These are phyloP conservation scores for Cliona cf. orientalis DNA, from an alignment of 37 sponge, comb jelly and placozoan genomes.

Conservation along the genomic window DNA sequence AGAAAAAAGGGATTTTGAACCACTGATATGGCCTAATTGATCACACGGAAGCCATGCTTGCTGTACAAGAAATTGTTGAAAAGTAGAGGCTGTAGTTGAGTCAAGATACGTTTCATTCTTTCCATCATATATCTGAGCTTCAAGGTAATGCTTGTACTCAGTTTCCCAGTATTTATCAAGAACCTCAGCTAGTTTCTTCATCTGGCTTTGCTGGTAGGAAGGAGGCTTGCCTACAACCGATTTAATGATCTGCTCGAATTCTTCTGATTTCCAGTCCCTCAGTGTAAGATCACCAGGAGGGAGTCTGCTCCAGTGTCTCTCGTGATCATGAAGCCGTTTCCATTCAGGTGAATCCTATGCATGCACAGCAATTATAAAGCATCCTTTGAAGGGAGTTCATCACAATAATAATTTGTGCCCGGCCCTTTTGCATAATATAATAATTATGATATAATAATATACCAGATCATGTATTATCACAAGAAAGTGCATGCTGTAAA, in stretches of 20 bases:
- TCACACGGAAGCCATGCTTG: slow-evolving; percentile 51
- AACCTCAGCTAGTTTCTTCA: slow-evolving; percentile 24
- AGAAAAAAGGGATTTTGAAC: slow-evolving; percentile 1
- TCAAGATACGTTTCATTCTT: slow-evolving; percentile 27
- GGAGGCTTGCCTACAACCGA: not conserved
- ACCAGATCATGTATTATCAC: too few species aligned
- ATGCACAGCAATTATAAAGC: too few species aligned
- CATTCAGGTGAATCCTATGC: slow-evolving; percentile 26
- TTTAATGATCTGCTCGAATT: slow-evolving; percentile 25
- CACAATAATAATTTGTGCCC: not conserved
- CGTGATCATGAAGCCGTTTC: slow-evolving; percentile 18
- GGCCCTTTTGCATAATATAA: not conserved
- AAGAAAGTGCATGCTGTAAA: too few species aligned
- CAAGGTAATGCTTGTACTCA: slow-evolving; percentile 19
- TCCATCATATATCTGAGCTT: slow-evolving; percentile 36
- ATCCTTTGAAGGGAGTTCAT: too few species aligned
- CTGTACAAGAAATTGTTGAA: slow-evolving; percentile 16
- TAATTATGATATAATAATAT: too few species aligned
- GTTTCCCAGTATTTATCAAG: slow-evolving; percentile 46
- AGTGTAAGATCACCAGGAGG: slow-evolving; percentile 41
- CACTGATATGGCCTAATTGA: too few species aligned
- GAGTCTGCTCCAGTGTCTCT: slow-evolving; percentile 1
- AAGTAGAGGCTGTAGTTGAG: slow-evolving; percentile 22
- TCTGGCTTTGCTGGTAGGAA: not conserved
- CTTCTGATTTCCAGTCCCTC: slow-evolving; percentile 30